Conservation (phyloP, 2,797 vertebrate species). For the Malacoctenus gilli region DNA sequence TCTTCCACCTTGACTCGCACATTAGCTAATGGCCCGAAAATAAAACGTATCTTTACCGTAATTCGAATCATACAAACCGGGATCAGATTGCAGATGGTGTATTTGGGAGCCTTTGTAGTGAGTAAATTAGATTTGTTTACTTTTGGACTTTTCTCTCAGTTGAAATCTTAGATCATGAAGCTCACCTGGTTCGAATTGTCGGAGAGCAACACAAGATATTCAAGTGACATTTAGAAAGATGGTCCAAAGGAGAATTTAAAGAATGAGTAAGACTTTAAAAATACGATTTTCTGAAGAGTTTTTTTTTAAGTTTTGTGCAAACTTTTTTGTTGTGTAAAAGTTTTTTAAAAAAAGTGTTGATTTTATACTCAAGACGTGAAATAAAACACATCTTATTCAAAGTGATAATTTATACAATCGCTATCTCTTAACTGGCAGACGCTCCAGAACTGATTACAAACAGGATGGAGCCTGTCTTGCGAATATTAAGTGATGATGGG, state of each 20-base stretch:
- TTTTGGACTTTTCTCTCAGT: slow-evolving; percentile 40
- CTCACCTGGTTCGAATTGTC: slow-evolving; percentile 74
- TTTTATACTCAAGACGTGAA: too few relatives aligned
- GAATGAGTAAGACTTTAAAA: slow-evolving; percentile 13
- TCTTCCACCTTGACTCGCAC: slow-evolving; percentile 54
- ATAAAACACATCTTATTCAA: too few relatives aligned
- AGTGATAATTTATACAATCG: too few relatives aligned
- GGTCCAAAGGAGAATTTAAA: slow-evolving; percentile 23
- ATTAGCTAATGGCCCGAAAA: slow-evolving; percentile 43
- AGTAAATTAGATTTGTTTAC: slow-evolving; percentile 57
- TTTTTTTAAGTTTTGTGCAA: too few relatives aligned
- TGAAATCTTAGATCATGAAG: slow-evolving; percentile 51
- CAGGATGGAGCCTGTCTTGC: slow-evolving; percentile 11
- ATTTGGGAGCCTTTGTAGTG: slow-evolving; percentile 49
- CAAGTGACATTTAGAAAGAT: slow-evolving; percentile 44
- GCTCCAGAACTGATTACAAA: too few relatives aligned
- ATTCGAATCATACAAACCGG: slow-evolving; percentile 38
- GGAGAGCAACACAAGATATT: slow-evolving; percentile 49
- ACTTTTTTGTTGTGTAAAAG: too few relatives aligned
- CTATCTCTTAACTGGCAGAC: too few relatives aligned
- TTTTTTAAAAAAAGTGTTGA: too few relatives aligned
- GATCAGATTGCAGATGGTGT: slow-evolving; percentile 50
- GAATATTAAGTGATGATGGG: slow-evolving; percentile 15
- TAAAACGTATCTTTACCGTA: slow-evolving; percentile 45
- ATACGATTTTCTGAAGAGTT: background rate